Evolutionary conservation across 2,797 vertebrate genomes (phyloP).

Genomic region (Pseudochirops corinnae): DNA sequence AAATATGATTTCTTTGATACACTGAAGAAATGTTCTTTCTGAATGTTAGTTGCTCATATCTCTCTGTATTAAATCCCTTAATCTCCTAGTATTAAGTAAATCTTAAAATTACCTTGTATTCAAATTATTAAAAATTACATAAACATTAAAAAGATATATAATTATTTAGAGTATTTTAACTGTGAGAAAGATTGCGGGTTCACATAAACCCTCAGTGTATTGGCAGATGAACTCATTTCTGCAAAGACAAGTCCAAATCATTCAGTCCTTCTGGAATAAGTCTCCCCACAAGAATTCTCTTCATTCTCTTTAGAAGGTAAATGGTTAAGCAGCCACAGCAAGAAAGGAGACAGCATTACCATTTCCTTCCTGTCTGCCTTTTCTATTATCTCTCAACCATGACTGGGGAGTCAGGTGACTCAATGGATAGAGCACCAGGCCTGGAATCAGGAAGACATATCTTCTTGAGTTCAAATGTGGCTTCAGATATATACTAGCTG

Average conservation of each 20-base stretch:
- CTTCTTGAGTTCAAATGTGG: background rate
- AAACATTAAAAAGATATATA: background rate
- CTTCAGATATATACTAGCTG: background rate
- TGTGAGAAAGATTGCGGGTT: background rate
- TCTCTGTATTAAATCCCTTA: background rate
- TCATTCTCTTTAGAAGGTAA: background rate
- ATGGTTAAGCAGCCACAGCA: background rate
- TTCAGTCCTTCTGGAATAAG: background rate
- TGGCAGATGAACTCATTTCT: background rate
- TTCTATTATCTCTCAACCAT: background rate
- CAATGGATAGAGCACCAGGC: background rate
- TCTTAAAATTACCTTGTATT: background rate
- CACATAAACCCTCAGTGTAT: background rate
- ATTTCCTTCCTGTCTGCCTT: background rate
- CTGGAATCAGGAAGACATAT: background rate
- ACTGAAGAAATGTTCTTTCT: background rate
- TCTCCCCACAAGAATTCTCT: background rate
- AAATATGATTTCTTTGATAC: background rate
- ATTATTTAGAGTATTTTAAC: background rate
- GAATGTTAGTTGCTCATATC: background rate
- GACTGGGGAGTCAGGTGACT: background rate
- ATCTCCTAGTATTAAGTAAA: background rate
- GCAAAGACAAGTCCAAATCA: background rate
- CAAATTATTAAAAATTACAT: background rate
- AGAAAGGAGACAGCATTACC: background rate